These are phyloP conservation scores for Camponotus floridanus DNA, from an alignment of 1,140 invertebrate species.

Conservation along the genomic window DNA sequence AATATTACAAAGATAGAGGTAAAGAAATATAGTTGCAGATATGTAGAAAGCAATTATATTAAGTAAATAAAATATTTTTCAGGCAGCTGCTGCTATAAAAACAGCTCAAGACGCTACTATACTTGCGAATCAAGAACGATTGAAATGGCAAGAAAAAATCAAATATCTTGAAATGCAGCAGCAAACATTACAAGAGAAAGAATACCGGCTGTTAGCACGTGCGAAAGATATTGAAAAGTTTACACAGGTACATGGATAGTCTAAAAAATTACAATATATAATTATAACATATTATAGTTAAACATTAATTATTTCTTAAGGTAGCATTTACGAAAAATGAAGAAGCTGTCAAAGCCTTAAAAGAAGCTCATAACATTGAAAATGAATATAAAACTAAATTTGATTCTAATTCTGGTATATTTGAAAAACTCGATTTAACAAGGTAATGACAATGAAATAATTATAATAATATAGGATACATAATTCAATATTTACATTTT, in stretches of 20 bases:
- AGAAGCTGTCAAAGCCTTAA: constrained; percentile 80
- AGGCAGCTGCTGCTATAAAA: constrained; percentile 82
- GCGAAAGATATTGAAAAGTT: constrained; percentile 83
- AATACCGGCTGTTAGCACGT: constrained; percentile 77
- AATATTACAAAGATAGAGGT: constrained; percentile 81
- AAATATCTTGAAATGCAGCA: constrained; percentile 76
- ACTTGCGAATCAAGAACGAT: constrained; percentile 76
- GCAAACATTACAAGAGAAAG: constrained; percentile 76
- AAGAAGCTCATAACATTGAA: constrained; percentile 80
- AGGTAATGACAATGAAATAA: constrained; percentile 72
- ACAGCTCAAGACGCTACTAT: constrained; percentile 77
- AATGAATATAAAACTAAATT: constrained; percentile 80
- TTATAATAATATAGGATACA: neutral
- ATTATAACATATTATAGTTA: constrained; percentile 15
- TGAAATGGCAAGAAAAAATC: constrained; percentile 82
- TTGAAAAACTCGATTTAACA: constrained; percentile 81
- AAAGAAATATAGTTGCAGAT: neutral
- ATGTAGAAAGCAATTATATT: constrained; percentile 7
- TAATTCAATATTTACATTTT: constrained; percentile 32
- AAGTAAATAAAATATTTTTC: constrained; percentile 16
- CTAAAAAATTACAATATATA: no score
- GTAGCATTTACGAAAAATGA: constrained; percentile 79
- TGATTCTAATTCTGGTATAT: constrained; percentile 74
- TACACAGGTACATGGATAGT: constrained; percentile 74
- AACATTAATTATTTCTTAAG: constrained; percentile 64